Base-by-base conservation (phyloP, 1,140 invertebrate genomes). In the Drosophila orena region DNA sequence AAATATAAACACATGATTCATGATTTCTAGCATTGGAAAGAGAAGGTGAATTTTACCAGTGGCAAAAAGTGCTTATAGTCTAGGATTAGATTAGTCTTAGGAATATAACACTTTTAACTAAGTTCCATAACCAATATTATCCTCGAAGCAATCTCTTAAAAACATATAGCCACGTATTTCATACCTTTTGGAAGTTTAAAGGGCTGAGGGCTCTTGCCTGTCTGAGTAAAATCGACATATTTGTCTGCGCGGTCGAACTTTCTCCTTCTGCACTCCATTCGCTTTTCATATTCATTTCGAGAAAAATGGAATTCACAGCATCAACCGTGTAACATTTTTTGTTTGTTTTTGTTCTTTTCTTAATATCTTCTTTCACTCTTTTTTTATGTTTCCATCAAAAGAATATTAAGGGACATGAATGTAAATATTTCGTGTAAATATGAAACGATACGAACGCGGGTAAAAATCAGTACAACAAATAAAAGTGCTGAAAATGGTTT, bases 1-100 rank as follows among this genome's bases (percentile, higher is more conserved):
- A 54, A 73, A 64, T 69, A 77, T 69, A 77, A 69, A 49, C 58
- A 46, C 64, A 84, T 84, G 72, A 84, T 84, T 84, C 73, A 80
- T 85, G 77, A 84, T 84, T 84, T 77, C 79, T 84, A 52, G 24
- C 3, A 15, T 17, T 11, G 4, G 37, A 50, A 24, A 58, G 42
- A 47, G 12, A 24, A 24, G 5, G 22, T n/a, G 1, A 14, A 22
- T 11, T 7, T 10, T 1, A 30, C 2, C 0, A 10, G 30, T 30
- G 3, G 30, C 30, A 30, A 2, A 2, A 3, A 30, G 30, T 0
- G 30, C 7, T 30, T 30, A 11, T 4, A 12, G 10, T 3, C 11
- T 11, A 44, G 3, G 8, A 5, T 4, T 20, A 20, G 2, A 20
- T 17, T 17, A 17, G 17, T 17, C 17, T 17, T 17, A 17, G 17